Conservation (phyloP, 2,888 invertebrate species). For the Heliconius aoede region DNA sequence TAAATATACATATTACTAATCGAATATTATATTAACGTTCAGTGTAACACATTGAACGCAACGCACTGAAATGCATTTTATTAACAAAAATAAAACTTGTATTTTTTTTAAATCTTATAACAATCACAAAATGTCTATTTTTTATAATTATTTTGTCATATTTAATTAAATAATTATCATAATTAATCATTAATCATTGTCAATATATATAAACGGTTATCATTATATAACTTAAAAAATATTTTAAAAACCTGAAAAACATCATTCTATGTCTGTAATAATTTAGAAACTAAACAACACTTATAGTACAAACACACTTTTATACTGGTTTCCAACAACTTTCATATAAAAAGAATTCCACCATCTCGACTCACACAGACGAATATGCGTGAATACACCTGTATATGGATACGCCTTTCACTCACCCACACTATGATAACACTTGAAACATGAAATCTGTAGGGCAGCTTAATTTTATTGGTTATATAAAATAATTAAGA, state of each 20-base stretch:
- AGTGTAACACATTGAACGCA: too few species aligned
- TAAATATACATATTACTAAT: too few species aligned
- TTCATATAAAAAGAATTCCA: slow-evolving; percentile 67
- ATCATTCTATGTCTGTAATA: slow-evolving; percentile 52
- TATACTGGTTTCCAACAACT: slow-evolving; percentile 75
- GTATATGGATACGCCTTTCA: slow-evolving; percentile 75
- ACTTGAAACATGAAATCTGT: slow-evolving; percentile 52
- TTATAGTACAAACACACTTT: slow-evolving; percentile 61
- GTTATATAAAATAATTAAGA: background rate
- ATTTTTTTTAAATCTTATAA: background rate
- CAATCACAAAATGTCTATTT: background rate
- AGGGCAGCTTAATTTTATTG: slow-evolving; percentile 52
- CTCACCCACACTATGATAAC: slow-evolving; percentile 61
- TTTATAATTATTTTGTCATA: background rate
- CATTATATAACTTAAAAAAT: background rate
- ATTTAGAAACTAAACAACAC: slow-evolving; percentile 70
- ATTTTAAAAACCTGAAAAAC: slow-evolving; percentile 39
- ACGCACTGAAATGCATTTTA: too few species aligned
- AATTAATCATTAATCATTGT: slow-evolving; percentile 6
- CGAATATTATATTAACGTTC: too few species aligned
- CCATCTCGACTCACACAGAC: slow-evolving; percentile 67
- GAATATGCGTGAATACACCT: slow-evolving; percentile 55
- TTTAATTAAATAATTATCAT: background rate
- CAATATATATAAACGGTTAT: background rate
- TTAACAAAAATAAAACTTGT: too few species aligned